Percentiles rank a stretch among this genome's conserved stretches.
Evolutionary conservation across 1,140 invertebrate species (phyloP).

Genomic region (Aethina tumida): DNA sequence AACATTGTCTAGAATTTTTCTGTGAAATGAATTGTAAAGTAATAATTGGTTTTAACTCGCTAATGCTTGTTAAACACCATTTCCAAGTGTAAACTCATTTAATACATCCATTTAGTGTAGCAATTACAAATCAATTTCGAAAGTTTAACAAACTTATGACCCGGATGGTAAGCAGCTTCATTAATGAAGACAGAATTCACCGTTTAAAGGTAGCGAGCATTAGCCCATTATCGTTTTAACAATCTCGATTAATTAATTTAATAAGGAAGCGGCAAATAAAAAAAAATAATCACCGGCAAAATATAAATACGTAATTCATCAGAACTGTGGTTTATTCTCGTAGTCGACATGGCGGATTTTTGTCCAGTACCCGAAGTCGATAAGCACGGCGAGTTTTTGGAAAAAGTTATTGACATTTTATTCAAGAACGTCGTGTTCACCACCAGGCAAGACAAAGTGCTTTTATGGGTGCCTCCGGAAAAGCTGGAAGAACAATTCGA

Average conservation of each 20-base stretch:
- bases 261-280: slow-evolving; percentile 16
- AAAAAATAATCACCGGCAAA: slow-evolving; percentile 4
- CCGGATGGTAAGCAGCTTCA: no score
- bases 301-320: neutral
- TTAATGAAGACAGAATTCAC: no score
- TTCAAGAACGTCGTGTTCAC: slow-evolving; percentile 35
- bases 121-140: no score
- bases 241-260: slow-evolving; percentile 14
- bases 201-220: no score
- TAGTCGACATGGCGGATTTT: slow-evolving; percentile 17
- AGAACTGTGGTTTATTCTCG: slow-evolving; percentile 4
- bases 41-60: no score
- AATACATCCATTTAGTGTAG: no score
- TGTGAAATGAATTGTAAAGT: no score
- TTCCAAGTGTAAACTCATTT: no score
- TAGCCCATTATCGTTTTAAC: no score
- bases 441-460: slow-evolving; percentile 31
- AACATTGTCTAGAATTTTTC: no score
- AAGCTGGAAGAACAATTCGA: slow-evolving; percentile 33
- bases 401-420: slow-evolving; percentile 28
- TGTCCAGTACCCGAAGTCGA: slow-evolving; percentile 28
- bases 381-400: slow-evolving; percentile 33
- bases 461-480: slow-evolving; percentile 33
- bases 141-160: no score
- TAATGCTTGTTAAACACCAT: no score